Conservation (phyloP, 64 coral and sea anemone species). For the Pachyseris speciosa region DNA sequence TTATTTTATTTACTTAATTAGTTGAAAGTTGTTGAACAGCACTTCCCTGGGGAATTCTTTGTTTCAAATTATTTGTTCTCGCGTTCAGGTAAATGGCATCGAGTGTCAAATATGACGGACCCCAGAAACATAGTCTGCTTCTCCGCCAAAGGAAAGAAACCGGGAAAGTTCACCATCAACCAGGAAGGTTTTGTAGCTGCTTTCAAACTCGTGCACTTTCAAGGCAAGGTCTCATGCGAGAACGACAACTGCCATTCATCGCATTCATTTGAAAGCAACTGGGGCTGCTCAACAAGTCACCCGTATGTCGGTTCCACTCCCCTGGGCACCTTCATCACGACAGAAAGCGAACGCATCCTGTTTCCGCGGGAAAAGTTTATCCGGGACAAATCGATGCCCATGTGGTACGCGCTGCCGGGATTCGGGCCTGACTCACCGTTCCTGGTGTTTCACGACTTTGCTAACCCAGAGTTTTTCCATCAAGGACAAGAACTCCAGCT, state of each 20-base stretch:
- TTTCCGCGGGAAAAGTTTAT: slow-evolving; percentile 17
- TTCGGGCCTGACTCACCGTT: slow-evolving; percentile 4
- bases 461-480: slow-evolving; percentile 19
- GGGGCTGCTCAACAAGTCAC: slow-evolving; percentile 3
- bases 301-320: not conserved
- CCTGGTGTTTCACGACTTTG: slow-evolving; percentile 33
- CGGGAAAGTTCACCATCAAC: not conserved
- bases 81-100: slow-evolving; percentile 18
- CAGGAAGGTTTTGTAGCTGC: slow-evolving; percentile 32
- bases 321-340: slow-evolving; percentile 12
- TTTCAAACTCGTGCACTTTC: slow-evolving; percentile 27
- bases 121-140: slow-evolving; percentile 7
- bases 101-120: not conserved
- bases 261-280: not conserved
- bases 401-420: slow-evolving; percentile 43
- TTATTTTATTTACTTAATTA: too few relatives aligned
- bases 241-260: not conserved
- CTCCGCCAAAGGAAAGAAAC: not conserved
- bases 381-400: not conserved
- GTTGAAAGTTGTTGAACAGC: too few relatives aligned
- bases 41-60: too few relatives aligned
- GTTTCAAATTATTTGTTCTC: not conserved
- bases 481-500: slow-evolving; percentile 15
- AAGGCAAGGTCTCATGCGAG: not conserved
- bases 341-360: not conserved